Conservation (phyloP, 2,113 vertebrate genomes). For the Platichthys stellatus region DNA sequence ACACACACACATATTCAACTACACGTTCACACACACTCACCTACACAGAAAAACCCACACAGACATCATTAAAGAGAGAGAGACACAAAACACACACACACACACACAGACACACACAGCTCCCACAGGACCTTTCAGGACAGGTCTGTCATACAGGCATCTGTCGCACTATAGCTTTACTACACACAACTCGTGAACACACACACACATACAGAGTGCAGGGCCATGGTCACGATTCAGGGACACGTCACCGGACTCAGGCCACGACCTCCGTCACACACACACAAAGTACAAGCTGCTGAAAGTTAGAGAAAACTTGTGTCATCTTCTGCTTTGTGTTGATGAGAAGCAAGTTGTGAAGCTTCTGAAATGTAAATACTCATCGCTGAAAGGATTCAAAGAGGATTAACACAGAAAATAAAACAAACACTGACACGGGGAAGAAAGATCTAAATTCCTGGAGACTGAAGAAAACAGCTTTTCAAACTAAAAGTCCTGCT, state of each 20-base stretch:
- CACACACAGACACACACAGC: background rate
- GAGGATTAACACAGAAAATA: no score
- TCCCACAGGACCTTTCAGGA: constrained; percentile 23
- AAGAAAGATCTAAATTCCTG: no score
- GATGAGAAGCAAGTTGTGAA: constrained; percentile 3
- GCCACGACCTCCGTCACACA: no score
- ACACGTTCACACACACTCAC: constrained; percentile 31
- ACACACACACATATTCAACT: constrained; percentile 17
- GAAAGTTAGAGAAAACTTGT: background rate
- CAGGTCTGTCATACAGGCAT: constrained; percentile 3
- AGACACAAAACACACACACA: background rate
- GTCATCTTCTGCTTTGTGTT: background rate
- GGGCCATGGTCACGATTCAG: background rate
- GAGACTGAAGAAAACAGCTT: no score
- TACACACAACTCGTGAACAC: constrained; percentile 9
- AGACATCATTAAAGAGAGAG: constrained; percentile 35
- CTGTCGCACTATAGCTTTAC: constrained; percentile 1
- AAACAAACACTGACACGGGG: no score
- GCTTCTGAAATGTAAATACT: constrained; percentile 8
- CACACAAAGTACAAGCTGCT: no score
- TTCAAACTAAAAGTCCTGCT: no score
- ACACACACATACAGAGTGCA: background rate
- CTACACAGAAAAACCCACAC: background rate
- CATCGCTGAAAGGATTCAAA: no score
- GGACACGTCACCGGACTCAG: no score